These are phyloP conservation scores for Meta bourneti DNA, from an alignment of 2,888 invertebrate genomes.

Conservation along the genomic window DNA sequence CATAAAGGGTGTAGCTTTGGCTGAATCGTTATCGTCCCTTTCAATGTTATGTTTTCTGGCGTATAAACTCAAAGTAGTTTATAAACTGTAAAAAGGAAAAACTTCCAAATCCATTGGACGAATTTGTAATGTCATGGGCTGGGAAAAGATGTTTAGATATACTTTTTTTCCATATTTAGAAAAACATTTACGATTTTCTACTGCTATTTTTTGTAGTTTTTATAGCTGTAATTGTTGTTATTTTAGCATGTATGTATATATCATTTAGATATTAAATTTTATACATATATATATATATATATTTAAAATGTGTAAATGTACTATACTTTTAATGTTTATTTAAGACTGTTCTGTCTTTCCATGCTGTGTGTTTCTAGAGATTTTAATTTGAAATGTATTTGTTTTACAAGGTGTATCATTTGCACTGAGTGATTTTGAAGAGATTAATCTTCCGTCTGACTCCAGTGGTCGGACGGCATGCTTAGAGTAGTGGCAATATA, in stretches of 20 bases:
- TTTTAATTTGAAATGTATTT: conserved; percentile 12
- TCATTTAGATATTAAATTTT: conserved; percentile 37
- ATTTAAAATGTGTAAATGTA: conserved; percentile 17
- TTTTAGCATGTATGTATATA: conserved; percentile 30
- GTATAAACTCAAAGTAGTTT: neutral
- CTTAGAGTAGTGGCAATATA: conserved; percentile 7
- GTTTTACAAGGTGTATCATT: neutral
- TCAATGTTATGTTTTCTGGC: neutral
- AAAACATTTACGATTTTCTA: conserved; percentile 15
- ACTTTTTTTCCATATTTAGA: neutral
- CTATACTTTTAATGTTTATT: conserved; percentile 28
- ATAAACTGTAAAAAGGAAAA: neutral
- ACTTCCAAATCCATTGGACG: neutral
- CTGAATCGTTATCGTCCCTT: neutral
- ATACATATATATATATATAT: conserved; percentile 38
- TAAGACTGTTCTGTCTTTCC: conserved; percentile 7
- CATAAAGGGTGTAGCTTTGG: neutral
- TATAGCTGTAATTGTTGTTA: conserved; percentile 29
- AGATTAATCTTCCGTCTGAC: neutral
- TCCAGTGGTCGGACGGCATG: neutral
- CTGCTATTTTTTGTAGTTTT: conserved; percentile 27
- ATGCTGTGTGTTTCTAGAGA: conserved; percentile 8
- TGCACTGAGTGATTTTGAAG: neutral
- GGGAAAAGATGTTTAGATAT: neutral
- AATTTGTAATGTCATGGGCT: conserved; percentile 9